Evolutionary conservation across 2,888 invertebrate species (phyloP).

Genomic region (Rhynchonema sp.): DNA sequence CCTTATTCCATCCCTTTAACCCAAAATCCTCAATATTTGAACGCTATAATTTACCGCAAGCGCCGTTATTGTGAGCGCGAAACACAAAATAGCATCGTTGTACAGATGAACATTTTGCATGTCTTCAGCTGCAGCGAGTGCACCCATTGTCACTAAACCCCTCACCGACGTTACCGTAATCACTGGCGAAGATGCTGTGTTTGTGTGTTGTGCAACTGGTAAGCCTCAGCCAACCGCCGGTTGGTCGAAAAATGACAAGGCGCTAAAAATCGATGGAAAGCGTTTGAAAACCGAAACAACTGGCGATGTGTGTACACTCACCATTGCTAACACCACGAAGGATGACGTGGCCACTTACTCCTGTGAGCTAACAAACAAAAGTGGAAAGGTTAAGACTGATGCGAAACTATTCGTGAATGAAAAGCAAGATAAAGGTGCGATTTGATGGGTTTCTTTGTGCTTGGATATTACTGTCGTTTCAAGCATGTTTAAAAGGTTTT

Average conservation of each 20-base stretch:
- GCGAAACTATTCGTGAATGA: conserved; percentile 4
- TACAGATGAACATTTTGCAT: too few relatives aligned
- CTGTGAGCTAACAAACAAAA: conserved; percentile 13
- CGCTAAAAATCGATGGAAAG: conserved; percentile 12
- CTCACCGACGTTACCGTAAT: background rate
- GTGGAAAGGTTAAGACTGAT: conserved; percentile 12
- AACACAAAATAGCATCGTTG: too few relatives aligned
- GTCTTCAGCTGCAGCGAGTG: too few relatives aligned
- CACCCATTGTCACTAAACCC: background rate
- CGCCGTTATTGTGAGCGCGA: too few relatives aligned
- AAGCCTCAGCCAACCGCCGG: background rate
- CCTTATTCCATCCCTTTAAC: too few relatives aligned
- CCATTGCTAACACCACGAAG: conserved; percentile 11
- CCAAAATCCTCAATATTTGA: too few relatives aligned
- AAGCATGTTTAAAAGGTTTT: too few relatives aligned
- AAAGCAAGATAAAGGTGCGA: too few relatives aligned
- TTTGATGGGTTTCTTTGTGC: too few relatives aligned
- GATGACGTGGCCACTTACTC: conserved; percentile 14
- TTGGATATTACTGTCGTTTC: too few relatives aligned
- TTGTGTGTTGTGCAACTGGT: background rate
- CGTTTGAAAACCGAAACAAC: conserved; percentile 21
- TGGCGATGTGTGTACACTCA: conserved; percentile 9
- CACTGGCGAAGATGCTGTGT: background rate
- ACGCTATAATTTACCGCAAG: too few relatives aligned
- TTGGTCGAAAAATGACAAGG: background rate